Evolutionary conservation across 2,797 vertebrate species (phyloP).

Genomic region (Martes flavigula): DNA sequence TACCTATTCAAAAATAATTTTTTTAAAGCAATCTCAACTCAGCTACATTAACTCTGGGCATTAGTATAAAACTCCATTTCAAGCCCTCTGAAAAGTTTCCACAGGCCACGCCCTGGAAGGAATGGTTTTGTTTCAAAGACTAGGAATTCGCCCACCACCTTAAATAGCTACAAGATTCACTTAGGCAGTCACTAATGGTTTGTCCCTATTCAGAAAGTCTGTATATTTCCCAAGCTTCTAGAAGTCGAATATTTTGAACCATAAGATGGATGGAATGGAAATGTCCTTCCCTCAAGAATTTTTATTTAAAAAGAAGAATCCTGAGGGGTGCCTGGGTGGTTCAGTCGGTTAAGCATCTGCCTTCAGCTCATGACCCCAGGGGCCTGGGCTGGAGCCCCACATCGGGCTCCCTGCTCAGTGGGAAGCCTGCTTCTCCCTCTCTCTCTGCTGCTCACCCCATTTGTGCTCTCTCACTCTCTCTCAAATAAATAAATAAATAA

Average conservation of each 20-base stretch:
- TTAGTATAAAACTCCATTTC: not conserved
- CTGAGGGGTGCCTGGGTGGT: not conserved
- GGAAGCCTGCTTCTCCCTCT: too few species aligned
- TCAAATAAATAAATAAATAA: too few species aligned
- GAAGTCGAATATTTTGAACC: not conserved
- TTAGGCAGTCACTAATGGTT: not conserved
- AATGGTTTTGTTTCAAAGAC: slow-evolving; percentile 10
- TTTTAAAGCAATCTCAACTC: not conserved
- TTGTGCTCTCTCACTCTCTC: too few species aligned
- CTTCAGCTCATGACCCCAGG: too few species aligned
- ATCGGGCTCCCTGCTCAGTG: too few species aligned
- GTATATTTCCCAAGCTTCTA: not conserved
- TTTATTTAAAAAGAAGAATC: slow-evolving; percentile 19
- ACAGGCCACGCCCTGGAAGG: not conserved
- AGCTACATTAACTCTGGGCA: not conserved
- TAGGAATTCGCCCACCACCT: not conserved
- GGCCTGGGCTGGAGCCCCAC: too few species aligned
- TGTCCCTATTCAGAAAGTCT: not conserved
- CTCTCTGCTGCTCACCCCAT: too few species aligned
- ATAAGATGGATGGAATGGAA: not conserved
- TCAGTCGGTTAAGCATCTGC: too few species aligned
- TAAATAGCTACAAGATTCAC: not conserved
- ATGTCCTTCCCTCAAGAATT: not conserved
- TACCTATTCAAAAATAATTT: not conserved
- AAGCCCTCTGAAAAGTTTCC: not conserved